Evolutionary conservation across 2,113 vertebrate species (phyloP).

Genomic region (Strix uralensis): DNA sequence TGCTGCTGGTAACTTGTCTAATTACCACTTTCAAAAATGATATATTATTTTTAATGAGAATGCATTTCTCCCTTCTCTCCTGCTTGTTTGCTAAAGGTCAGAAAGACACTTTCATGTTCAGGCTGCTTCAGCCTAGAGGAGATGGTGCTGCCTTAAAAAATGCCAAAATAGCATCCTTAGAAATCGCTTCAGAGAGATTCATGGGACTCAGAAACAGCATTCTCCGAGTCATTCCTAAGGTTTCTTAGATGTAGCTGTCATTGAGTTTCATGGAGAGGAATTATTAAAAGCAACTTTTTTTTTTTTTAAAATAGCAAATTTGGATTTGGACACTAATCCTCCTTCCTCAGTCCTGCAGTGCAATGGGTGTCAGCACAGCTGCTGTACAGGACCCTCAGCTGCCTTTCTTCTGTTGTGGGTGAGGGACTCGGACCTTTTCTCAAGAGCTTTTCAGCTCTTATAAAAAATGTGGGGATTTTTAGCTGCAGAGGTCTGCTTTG

Average conservation of each 20-base stretch:
- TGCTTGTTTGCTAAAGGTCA: neutral
- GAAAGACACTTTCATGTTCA: neutral
- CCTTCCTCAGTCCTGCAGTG: neutral
- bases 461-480: neutral
- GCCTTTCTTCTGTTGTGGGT: neutral
- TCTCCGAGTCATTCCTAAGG: neutral
- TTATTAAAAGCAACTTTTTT: neutral
- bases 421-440: neutral
- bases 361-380: neutral
- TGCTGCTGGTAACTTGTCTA: neutral
- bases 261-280: neutral
- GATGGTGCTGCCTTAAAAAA: neutral
- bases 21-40: neutral
- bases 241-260: neutral
- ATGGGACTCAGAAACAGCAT: rapidly evolving
- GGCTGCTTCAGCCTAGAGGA: neutral
- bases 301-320: neutral
- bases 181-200: neutral
- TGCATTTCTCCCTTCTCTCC: neutral
- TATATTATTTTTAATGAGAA: neutral
- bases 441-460: neutral
- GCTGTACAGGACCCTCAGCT: rapidly evolving
- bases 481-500: neutral
- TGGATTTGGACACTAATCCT: neutral
- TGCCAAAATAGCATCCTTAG: neutral